Percentiles rank a stretch among this genome's conserved stretches.
Conservation (phyloP, 2,888 invertebrate species). For the Platycheirus rosarum region DNA sequence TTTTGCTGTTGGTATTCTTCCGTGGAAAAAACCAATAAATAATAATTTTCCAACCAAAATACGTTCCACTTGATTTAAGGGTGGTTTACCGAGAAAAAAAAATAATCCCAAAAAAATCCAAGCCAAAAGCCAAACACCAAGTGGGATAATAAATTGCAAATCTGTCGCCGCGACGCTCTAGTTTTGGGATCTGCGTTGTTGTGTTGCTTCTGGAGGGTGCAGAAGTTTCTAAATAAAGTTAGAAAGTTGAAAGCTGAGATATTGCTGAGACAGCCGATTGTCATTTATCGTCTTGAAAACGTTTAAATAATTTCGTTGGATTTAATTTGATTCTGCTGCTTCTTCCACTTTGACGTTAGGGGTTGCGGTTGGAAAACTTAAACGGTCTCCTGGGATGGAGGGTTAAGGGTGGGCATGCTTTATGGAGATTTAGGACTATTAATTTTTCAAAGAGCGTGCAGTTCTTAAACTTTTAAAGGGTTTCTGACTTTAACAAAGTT, state of each 20-base stretch:
- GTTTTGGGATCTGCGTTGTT: neutral
- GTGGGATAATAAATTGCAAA: slow-evolving; percentile 71
- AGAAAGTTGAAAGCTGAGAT: slow-evolving; percentile 39
- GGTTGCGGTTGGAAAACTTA: slow-evolving; percentile 4
- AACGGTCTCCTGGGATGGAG: slow-evolving; percentile 32
- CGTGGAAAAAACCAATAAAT: slow-evolving; percentile 63
- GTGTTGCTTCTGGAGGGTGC: slow-evolving; percentile 24
- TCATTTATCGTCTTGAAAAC: slow-evolving; percentile 42
- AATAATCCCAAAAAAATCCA: slow-evolving; percentile 19
- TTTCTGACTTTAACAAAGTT: too few species aligned
- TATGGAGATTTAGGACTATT: neutral
- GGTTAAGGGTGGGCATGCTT: neutral
- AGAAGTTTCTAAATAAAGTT: slow-evolving; percentile 45
- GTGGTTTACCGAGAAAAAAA: slow-evolving; percentile 43
- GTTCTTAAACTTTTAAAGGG: neutral
- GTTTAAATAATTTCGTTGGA: slow-evolving; percentile 40
- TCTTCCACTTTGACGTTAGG: too few species aligned
- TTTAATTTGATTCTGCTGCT: slow-evolving; percentile 33
- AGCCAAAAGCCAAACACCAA: slow-evolving; percentile 56
- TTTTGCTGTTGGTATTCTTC: neutral
- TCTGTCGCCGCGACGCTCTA: slow-evolving; percentile 43
- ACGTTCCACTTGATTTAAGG: slow-evolving; percentile 72
- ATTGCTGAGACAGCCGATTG: slow-evolving; percentile 37
- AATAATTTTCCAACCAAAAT: slow-evolving; percentile 69
- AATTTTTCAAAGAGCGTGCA: neutral